These are phyloP conservation scores for Idaea biselata DNA, from an alignment of 2,888 invertebrate species.

Conservation along the genomic window DNA sequence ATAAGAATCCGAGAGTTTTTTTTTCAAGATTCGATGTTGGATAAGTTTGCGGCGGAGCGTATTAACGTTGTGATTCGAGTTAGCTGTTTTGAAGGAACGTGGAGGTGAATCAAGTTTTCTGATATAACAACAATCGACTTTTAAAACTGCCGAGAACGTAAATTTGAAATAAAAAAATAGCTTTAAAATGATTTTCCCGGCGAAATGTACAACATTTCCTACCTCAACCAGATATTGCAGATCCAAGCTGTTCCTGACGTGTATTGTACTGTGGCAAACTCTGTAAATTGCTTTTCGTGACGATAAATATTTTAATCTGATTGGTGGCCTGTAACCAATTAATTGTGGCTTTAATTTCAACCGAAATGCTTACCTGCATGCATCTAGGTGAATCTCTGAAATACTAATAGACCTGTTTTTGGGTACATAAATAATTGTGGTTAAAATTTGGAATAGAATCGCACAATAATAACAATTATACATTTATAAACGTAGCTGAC, in stretches of 20 bases:
- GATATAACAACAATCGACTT: constrained; percentile 17
- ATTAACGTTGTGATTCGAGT: constrained; percentile 14
- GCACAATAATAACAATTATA: neutral
- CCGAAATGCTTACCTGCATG: constrained; percentile 29
- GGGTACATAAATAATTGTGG: neutral
- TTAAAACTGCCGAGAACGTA: constrained; percentile 16
- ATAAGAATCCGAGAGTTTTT: constrained; percentile 46
- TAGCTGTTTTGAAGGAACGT: constrained; percentile 11
- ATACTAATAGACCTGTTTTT: neutral
- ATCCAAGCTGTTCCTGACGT: constrained; percentile 68
- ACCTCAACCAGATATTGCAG: constrained; percentile 67
- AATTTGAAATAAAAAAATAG: constrained; percentile 38
- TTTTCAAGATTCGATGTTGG: constrained; percentile 38
- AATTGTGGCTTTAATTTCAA: constrained; percentile 67
- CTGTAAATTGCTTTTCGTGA: constrained; percentile 76
- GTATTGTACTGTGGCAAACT: constrained; percentile 71
- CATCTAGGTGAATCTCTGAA: constrained; percentile 5
- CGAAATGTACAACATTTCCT: constrained; percentile 54
- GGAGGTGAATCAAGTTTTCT: constrained; percentile 12
- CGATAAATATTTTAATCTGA: constrained; percentile 78
- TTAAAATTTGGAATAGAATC: neutral
- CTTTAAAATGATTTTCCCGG: constrained; percentile 49
- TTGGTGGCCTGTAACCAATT: constrained; percentile 75
- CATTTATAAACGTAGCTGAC: too few relatives aligned
- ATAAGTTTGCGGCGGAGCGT: constrained; percentile 21